Conservation (phyloP, 2,888 invertebrate genomes). For the Acronicta aceris region DNA sequence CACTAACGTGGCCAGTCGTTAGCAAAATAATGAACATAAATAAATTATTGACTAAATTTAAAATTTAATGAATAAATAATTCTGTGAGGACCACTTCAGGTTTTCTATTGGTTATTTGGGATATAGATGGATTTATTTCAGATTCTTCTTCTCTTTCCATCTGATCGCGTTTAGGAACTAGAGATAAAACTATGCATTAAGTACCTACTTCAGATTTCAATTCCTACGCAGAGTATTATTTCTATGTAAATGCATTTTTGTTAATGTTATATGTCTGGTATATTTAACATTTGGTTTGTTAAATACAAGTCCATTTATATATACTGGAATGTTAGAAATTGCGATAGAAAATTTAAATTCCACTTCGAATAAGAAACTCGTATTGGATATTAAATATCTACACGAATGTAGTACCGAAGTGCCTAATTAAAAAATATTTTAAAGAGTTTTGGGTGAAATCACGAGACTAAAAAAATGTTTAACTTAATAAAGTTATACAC, state of each 20-base stretch:
- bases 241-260: no score
- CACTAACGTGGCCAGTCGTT: conserved; percentile 64
- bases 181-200: no score
- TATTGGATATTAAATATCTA: conserved; percentile 35
- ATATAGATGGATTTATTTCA: no score
- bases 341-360: conserved; percentile 48
- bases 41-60: no score
- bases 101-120: no score
- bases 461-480: conserved; percentile 18
- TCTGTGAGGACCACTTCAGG: no score
- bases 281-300: conserved; percentile 22
- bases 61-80: no score
- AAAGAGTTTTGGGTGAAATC: conserved; percentile 6
- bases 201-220: no score
- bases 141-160: no score
- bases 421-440: conserved; percentile 32
- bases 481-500: conserved; percentile 24
- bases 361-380: conserved; percentile 4
- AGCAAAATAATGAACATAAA: conserved; percentile 57
- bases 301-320: conserved; percentile 51
- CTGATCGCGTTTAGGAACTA: no score
- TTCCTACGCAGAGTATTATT: no score
- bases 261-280: background rate
- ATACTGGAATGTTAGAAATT: conserved; percentile 43
- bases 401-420: conserved; percentile 24